Base-by-base conservation (phyloP, 2,113 vertebrate species). In the Poeciliopsis prolifica region DNA sequence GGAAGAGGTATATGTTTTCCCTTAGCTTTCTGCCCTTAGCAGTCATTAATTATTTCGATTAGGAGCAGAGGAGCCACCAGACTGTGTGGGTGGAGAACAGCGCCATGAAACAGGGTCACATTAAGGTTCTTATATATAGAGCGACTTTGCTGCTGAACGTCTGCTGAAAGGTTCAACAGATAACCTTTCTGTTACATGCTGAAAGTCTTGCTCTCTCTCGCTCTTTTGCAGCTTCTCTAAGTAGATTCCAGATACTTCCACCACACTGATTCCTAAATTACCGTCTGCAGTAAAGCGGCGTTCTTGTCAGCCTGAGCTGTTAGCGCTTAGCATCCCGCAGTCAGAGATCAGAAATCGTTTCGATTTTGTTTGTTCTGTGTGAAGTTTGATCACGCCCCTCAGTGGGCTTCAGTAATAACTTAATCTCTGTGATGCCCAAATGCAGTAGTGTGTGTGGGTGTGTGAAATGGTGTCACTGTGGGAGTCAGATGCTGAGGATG, bases 391-490 rank as follows among this genome's bases (percentile, higher is more conserved):
- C 44, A 42, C 40, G 4, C 40, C 5, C 17, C 51, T 54, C 22
- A 2, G 22, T n/a, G 51, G 51, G 22, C 51, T 58, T n/a, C 51
- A 22, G 24, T 58, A 58, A 10, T 58, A 24, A 58, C 22, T 58
- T 58, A n/a, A 58, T 22, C 48, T 37, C 2, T 24, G 8, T n/a
- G 24, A 58, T n/a, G n/a, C 24, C 22, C 2, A 58, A 58, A 29
- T 9, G 51, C 22, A n/a, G 24, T n/a, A 11, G 14, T 11, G 10
- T 37, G 37, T 7, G 37, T 86, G 74, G 58, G 31, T 33, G 31
- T 33, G 31, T 58, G 75, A 69, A 74, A 64, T 87, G 89, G 89
- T 89, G 90, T 85, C 88, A 85, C 88, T 84, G 87, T 77, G 33
- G 72, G 10, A 48, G 79, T 77, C 79, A 86, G 87, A 22, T 82